These are phyloP conservation scores for Colius striatus DNA, from an alignment of 2,113 vertebrate species.

Conservation along the genomic window DNA sequence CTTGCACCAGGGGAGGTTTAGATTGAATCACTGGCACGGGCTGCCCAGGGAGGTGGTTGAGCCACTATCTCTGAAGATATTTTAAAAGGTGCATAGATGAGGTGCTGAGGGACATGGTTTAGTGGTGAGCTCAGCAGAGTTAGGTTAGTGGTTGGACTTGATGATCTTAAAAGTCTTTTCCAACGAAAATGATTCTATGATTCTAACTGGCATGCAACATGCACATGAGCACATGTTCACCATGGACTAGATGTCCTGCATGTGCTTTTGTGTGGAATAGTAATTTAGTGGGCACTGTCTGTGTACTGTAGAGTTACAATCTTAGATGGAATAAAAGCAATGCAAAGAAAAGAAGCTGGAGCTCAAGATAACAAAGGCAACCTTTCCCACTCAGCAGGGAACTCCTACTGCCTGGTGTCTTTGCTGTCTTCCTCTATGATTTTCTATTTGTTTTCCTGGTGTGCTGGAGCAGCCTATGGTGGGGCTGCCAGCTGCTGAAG, in stretches of 20 bases:
- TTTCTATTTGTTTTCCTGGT: neutral
- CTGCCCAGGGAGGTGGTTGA: no score
- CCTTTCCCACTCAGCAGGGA: neutral
- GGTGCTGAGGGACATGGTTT: no score
- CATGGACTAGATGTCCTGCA: neutral
- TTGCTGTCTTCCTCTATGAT: neutral
- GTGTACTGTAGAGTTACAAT: rapidly evolving
- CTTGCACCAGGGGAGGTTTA: no score
- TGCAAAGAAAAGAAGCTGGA: neutral
- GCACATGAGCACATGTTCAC: rapidly evolving
- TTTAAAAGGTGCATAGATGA: no score
- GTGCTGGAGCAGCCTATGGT: neutral
- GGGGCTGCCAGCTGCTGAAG: neutral
- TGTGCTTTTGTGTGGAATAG: rapidly evolving
- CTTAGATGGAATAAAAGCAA: neutral
- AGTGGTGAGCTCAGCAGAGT: no score
- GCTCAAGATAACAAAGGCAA: neutral
- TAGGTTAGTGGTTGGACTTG: no score
- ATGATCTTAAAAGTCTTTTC: no score
- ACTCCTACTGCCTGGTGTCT: rapidly evolving
- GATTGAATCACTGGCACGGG: no score
- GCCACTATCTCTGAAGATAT: no score
- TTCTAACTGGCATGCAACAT: rapidly evolving
- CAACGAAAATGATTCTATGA: no score
- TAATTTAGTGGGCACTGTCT: neutral